Evolutionary conservation across 2,113 vertebrate species (phyloP).

Genomic region (Hippopotamus amphibius): DNA sequence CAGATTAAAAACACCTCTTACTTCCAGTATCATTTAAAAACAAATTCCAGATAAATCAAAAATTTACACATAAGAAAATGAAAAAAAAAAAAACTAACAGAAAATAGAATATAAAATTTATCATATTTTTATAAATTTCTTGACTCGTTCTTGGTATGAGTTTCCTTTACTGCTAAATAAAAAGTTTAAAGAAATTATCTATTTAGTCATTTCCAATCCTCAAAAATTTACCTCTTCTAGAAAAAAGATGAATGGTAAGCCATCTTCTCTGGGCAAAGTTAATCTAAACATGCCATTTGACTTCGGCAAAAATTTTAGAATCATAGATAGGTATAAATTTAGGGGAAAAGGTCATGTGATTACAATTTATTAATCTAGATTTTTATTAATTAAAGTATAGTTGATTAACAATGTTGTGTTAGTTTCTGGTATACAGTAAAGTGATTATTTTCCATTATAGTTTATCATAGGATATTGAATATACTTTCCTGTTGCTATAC

Average conservation of each 20-base stretch:
- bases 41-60: conserved; percentile 47
- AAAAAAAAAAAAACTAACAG: neutral
- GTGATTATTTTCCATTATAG: neutral
- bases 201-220: neutral
- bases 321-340: neutral
- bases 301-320: neutral
- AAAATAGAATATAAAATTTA: conserved; percentile 14
- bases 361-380: conserved; percentile 8
- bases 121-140: conserved; percentile 17
- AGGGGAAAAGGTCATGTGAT: neutral
- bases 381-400: neutral
- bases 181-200: neutral
- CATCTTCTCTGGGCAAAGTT: neutral
- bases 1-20: neutral
- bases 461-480: neutral
- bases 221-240: neutral
- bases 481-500: neutral
- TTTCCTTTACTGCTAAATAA: conserved; percentile 11
- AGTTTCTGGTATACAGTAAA: neutral
- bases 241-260: conserved; percentile 1
- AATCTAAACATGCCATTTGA: neutral
- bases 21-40: neutral
- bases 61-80: neutral
- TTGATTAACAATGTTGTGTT: neutral
- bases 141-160: neutral